Evolutionary conservation across 2,113 vertebrate genomes (phyloP), one percentile per base, ranked within the genome.

Genomic region (Tragelaphus strepsiceros): DNA sequence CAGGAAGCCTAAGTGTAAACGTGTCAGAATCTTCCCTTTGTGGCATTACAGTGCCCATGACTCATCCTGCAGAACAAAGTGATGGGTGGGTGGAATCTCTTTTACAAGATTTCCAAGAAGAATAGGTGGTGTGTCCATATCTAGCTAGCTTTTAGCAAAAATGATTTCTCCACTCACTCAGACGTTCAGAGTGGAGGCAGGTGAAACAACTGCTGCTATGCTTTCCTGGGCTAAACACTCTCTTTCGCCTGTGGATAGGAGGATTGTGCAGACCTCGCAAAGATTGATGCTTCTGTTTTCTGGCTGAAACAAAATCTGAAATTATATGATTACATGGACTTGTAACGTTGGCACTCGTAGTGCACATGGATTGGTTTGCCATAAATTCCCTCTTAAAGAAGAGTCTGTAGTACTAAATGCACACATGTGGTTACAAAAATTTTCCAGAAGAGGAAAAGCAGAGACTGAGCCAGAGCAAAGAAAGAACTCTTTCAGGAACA

Each of bases 361-460:
- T 19, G 84, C 96, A 94, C 91, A 93, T 77, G 96, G 96, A 87
- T 97, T 90, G 91, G 97, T 96, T 98, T 98, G 91, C 96, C 97
- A 97, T 98, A 98, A 98, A 97, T 97, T 94, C 93, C 96, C 95
- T 97, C 95, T 97, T 97, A 94, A 97, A 94, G 97, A 97, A 97
- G 97, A 95, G 91, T 74, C 87, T 97, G 95, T 87, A 93, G 91
- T 51, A 91, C 93, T 96, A 91, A 97, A 96, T 61, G 89, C 96
- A 91, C 95, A 96, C 96, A 93, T 97, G 96, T 93, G 96, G 97
- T 96, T 97, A 96, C 90, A 95, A 94, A 95, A 97, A 84, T 97
- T 98, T 98, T 97, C 95, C 98, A 98, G 94, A 74, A 96, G 78
- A 95, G 97, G 91, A 97, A 97, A 98, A 96, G 91, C 80, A 81